These are phyloP conservation scores for Sinodicranocentrus sp. DNA, from an alignment of 2,888 invertebrate genomes.

Conservation along the genomic window DNA sequence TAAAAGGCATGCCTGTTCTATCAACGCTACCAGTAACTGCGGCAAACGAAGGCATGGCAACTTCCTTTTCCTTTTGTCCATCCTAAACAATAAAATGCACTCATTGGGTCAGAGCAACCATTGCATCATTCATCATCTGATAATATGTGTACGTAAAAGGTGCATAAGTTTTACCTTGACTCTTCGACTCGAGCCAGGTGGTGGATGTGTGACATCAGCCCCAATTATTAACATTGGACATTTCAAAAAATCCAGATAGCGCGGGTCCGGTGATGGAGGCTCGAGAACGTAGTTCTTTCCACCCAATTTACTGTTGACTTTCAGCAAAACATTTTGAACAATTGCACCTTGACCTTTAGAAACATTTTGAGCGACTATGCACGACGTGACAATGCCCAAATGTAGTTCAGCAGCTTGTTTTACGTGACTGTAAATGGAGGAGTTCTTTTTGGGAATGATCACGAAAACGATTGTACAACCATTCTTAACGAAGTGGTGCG, in stretches of 20 bases:
- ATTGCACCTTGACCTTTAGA: slow-evolving; percentile 7
- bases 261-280: background rate
- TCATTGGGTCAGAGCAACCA: no score
- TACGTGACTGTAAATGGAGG: slow-evolving; percentile 43
- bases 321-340: slow-evolving; percentile 77
- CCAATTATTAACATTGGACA: slow-evolving; percentile 78
- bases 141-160: no score
- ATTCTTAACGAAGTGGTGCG: background rate
- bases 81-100: background rate
- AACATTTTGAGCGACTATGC: slow-evolving; percentile 76
- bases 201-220: slow-evolving; percentile 80
- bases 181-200: slow-evolving; percentile 25
- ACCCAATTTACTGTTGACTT: slow-evolving; percentile 79
- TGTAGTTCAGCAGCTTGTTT: slow-evolving; percentile 69
- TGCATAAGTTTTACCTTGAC: no score
- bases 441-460: slow-evolving; percentile 37
- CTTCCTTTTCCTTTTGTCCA: slow-evolving; percentile 11
- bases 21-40: slow-evolving; percentile 59
- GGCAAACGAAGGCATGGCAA: slow-evolving; percentile 34
- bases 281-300: slow-evolving; percentile 77
- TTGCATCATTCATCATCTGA: no score
- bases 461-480: slow-evolving; percentile 17
- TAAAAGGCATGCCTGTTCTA: slow-evolving; percentile 66
- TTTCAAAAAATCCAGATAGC: slow-evolving; percentile 68
- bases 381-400: slow-evolving; percentile 78